Evolutionary conservation across 2,797 vertebrate species (phyloP).

Genomic region (Spinibarbus caldwelli): DNA sequence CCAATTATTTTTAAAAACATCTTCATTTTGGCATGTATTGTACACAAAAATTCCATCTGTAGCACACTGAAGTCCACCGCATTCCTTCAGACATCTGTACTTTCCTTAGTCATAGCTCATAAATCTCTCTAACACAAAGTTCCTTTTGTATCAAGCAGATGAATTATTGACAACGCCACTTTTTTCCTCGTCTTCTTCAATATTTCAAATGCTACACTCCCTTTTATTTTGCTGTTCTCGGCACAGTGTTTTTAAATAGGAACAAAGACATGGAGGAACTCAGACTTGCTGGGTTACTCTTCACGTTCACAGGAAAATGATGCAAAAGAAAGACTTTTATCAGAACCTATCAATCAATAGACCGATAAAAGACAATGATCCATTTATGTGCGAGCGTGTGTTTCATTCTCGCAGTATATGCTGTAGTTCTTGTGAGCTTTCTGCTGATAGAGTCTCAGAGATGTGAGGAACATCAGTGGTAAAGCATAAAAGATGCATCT

Average conservation of each 20-base stretch:
- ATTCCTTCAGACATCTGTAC: slow-evolving; percentile 22
- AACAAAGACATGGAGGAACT: slow-evolving; percentile 52
- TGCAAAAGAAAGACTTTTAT: slow-evolving; percentile 52
- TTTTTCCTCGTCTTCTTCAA: slow-evolving; percentile 24
- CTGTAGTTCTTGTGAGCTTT: slow-evolving; percentile 70
- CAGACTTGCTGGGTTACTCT: slow-evolving; percentile 42
- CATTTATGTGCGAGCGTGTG: background rate
- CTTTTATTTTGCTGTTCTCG: slow-evolving; percentile 50
- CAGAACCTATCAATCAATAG: slow-evolving; percentile 62
- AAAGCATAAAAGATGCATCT: slow-evolving; percentile 78
- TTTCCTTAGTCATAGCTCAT: slow-evolving; percentile 35
- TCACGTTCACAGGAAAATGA: slow-evolving; percentile 49
- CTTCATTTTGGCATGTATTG: background rate
- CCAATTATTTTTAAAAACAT: slow-evolving; percentile 20
- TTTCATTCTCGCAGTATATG: slow-evolving; percentile 4
- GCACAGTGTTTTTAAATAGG: slow-evolving; percentile 58
- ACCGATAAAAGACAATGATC: slow-evolving; percentile 47
- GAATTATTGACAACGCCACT: slow-evolving; percentile 58
- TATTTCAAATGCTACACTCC: slow-evolving; percentile 51
- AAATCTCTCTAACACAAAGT: slow-evolving; percentile 39
- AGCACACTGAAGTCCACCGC: background rate
- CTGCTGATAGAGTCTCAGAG: slow-evolving; percentile 77
- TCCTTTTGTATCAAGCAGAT: slow-evolving; percentile 49
- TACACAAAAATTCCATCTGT: background rate
- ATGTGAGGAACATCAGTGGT: slow-evolving; percentile 80